Conservation (phyloP, 1,140 invertebrate species). For the Drosophila lowei region DNA sequence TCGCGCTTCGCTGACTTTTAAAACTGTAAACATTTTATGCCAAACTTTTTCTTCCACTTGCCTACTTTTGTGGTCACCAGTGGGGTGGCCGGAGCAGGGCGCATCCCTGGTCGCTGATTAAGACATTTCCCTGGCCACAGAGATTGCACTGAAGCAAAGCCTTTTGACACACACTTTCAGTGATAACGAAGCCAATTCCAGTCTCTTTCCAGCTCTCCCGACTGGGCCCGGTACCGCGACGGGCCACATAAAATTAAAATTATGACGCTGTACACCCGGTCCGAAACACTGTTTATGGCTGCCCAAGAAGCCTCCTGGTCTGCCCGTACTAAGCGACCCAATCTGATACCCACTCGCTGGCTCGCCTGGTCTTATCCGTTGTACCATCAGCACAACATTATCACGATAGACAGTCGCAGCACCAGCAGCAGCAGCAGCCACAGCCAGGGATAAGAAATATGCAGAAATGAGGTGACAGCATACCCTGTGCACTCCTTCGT, state of each 20-base stretch:
- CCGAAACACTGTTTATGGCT: constrained; percentile 33
- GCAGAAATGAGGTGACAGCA: constrained; percentile 64
- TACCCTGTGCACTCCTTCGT: constrained; percentile 47
- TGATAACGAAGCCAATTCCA: constrained; percentile 60
- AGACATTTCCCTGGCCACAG: constrained; percentile 49
- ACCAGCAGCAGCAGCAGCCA: constrained; percentile 35
- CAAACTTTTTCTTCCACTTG: constrained; percentile 38
- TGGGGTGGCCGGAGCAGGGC: neutral
- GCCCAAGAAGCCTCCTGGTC: constrained; percentile 22
- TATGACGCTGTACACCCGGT: constrained; percentile 46
- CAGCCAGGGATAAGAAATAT: constrained; percentile 53
- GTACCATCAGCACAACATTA: constrained; percentile 70
- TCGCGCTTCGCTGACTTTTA: constrained; percentile 63
- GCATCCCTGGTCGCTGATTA: constrained; percentile 47
- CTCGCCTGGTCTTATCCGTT: constrained; percentile 52
- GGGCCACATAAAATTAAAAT: constrained; percentile 48
- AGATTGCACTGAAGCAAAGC: neutral
- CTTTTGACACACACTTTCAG: constrained; percentile 24
- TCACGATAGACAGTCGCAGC: constrained; percentile 54
- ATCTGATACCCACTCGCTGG: constrained; percentile 36
- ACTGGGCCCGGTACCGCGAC: constrained; percentile 1
- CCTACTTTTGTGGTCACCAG: constrained; percentile 12
- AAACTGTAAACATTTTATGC: constrained; percentile 73
- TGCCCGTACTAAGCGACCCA: constrained; percentile 9
- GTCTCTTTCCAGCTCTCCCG: constrained; percentile 10